Evolutionary conservation across 2,888 invertebrate genomes (phyloP), one percentile per base, ranked within the genome.

Genomic region (Asteroscopus sphinx): DNA sequence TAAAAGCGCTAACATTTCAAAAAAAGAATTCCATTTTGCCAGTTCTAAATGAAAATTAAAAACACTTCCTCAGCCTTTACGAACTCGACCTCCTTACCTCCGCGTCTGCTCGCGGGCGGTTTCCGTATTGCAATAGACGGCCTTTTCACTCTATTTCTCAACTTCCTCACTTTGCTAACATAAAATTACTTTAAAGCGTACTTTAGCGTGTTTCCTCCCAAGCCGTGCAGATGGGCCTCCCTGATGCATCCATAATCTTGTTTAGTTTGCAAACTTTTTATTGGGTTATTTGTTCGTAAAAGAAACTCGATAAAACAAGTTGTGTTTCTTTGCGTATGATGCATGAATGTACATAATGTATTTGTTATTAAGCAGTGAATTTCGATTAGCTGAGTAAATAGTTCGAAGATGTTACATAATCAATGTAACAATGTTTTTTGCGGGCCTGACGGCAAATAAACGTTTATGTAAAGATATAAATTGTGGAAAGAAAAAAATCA

Each of bases 201-300:
- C 45, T 67, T 65, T 41, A 48, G 41, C 51, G 21, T 28, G 21
- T 35, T 44, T 68, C 16, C 13, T 42, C 44, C 17, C 35, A 32
- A 55, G 36, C 44, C 40, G 36, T 16, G 28, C 54, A 41, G 41
- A 47, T 36, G 54, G 41, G 21, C 26, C 25, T 28, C 60, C 26
- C 35, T 45, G 56, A 52, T 61, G 62, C 56, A 48, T 61, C 51
- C 13, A 11, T 66, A 67, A 66, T 67, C 51, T 68, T 52, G 68
- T 67, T 66, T 52, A 52, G 32, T 40, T 48, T 40, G 41, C 32
- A 13, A 52, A 55, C 40, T 67, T 67, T 65, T 47, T 28, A 67
- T 53, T 44, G 21, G 47, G 46, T 64, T 65, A 52, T 35, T 16
- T 26, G 12, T 47, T 52, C 35, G 15, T 30, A 9, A 36, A 42